Conservation (phyloP, 2,797 vertebrate genomes). For the Oryzias sinensis region DNA sequence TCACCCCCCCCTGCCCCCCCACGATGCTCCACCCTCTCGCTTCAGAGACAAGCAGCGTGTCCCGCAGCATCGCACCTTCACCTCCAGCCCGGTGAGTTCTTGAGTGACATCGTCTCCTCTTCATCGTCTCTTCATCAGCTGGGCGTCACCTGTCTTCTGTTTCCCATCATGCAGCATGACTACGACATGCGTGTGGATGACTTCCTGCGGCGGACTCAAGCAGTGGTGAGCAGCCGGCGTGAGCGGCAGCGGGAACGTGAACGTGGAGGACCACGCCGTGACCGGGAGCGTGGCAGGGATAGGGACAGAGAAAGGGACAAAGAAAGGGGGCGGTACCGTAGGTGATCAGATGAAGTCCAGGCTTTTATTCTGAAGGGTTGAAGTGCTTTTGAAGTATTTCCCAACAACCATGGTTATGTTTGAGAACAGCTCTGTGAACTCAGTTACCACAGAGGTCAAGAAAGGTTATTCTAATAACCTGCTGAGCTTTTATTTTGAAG, state of each 20-base stretch:
- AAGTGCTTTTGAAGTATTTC: constrained; percentile 3
- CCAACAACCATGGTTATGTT: background rate
- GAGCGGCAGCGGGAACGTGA: constrained; percentile 86
- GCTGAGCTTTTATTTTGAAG: too few relatives aligned
- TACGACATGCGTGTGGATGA: constrained; percentile 98
- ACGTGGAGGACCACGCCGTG: constrained; percentile 47
- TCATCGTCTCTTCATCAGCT: too few relatives aligned
- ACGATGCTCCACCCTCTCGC: constrained; percentile 82
- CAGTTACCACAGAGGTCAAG: too few relatives aligned
- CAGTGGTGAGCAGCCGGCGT: constrained; percentile 91
- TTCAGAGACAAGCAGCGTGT: constrained; percentile 89
- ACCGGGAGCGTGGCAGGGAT: constrained; percentile 80
- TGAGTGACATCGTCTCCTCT: background rate
- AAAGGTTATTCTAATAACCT: too few relatives aligned
- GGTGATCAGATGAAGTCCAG: constrained; percentile 67
- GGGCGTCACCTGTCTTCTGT: background rate
- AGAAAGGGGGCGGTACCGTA: constrained; percentile 91
- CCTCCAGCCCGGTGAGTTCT: constrained; percentile 74
- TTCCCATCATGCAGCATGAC: constrained; percentile 83
- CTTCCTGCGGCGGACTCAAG: constrained; percentile 95
- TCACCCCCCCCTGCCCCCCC: constrained; percentile 71
- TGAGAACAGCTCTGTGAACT: too few relatives aligned
- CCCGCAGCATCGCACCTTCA: constrained; percentile 81
- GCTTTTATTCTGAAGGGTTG: constrained; percentile 36
- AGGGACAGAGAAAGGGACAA: constrained; percentile 82